These are phyloP conservation scores for Stenodema calcarata DNA, from an alignment of 2,888 invertebrate genomes.

Conservation along the genomic window DNA sequence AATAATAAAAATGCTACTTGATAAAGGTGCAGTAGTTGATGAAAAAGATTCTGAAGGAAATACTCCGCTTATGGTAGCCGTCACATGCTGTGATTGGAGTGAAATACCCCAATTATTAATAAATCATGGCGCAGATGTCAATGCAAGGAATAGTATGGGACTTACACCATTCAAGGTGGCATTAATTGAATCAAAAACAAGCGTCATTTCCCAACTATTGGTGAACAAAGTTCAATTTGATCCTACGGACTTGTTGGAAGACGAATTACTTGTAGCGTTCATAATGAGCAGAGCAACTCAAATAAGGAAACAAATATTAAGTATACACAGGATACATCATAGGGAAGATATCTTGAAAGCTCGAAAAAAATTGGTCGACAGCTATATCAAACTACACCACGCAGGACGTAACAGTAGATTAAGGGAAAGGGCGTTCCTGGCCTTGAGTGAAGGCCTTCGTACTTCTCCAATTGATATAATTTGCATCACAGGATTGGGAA, in stretches of 20 bases:
- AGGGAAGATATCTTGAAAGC: neutral
- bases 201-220: neutral
- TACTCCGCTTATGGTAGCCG: constrained; percentile 14
- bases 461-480: neutral
- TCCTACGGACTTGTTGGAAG: neutral
- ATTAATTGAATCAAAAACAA: neutral
- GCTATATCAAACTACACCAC: neutral
- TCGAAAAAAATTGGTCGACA: neutral
- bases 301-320: neutral
- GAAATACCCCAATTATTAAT: constrained; percentile 5
- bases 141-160: neutral
- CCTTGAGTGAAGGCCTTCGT: neutral
- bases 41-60: neutral
- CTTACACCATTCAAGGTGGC: neutral
- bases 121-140: neutral
- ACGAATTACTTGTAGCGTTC: neutral
- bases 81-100: neutral
- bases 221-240: constrained; percentile 6
- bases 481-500: neutral
- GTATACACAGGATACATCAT: neutral
- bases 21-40: neutral
- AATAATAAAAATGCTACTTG: neutral
- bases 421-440: neutral
- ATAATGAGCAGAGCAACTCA: neutral
- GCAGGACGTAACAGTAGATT: neutral